These are phyloP conservation scores for Galago senegalensis DNA, from an alignment of 2,797 vertebrate genomes.

Conservation along the genomic window DNA sequence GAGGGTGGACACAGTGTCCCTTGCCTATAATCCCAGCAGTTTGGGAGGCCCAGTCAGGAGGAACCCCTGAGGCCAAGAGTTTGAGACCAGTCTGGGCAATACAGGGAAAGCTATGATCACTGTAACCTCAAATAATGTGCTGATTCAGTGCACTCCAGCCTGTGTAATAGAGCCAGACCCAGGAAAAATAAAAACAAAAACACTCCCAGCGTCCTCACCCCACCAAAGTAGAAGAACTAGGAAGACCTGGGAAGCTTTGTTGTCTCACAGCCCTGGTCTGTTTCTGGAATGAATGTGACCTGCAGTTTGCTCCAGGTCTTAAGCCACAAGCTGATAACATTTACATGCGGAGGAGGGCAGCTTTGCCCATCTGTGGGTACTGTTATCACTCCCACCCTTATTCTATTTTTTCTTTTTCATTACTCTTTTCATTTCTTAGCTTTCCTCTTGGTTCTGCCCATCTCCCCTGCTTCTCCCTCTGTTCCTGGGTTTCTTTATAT, in stretches of 20 bases:
- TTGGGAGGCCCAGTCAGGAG: too few species aligned
- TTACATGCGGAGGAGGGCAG: not conserved
- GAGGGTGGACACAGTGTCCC: too few species aligned
- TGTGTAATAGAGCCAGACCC: too few species aligned
- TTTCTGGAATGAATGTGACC: not conserved
- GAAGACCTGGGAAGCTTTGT: not conserved
- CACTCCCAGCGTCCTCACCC: too few species aligned
- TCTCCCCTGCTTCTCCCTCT: not conserved
- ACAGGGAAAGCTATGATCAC: too few species aligned
- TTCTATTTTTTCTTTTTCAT: not conserved
- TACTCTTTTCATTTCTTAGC: not conserved
- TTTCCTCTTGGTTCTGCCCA: not conserved
- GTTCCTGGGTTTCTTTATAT: not conserved
- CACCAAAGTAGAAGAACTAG: not conserved
- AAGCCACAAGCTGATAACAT: too few species aligned
- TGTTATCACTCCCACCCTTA: not conserved
- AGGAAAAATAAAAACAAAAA: too few species aligned
- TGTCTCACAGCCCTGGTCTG: not conserved
- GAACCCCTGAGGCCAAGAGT: too few species aligned
- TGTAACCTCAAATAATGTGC: too few species aligned
- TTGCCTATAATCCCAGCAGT: too few species aligned
- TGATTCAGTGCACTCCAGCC: too few species aligned
- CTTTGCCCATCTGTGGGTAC: not conserved
- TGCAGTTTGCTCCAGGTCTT: not conserved
- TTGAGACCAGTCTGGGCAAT: too few species aligned